phyloP scores from a whole-genome alignment of 2,113 vertebrate species.

The Gymnarchus niloticus region DNA sequence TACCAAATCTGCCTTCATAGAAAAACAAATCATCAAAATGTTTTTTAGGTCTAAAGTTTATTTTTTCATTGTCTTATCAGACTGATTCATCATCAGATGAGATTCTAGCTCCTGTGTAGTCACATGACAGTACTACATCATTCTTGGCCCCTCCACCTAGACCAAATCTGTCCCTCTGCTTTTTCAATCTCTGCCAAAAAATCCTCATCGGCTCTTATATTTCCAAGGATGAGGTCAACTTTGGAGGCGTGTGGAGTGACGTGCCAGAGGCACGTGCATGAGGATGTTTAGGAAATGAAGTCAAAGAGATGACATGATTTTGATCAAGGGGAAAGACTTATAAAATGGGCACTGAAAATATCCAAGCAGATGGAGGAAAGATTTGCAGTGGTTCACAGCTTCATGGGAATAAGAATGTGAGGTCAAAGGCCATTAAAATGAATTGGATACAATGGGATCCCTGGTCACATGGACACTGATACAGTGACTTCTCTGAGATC shows the following conservation, averaged over 20 bases:
- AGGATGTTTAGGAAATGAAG: slow-evolving; percentile 11
- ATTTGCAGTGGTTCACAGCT: slow-evolving; percentile 13
- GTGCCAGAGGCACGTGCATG: neutral
- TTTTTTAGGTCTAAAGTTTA: neutral
- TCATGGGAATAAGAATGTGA: neutral
- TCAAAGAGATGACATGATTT: slow-evolving; percentile 18
- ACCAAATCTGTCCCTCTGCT: neutral
- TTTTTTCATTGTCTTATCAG: neutral
- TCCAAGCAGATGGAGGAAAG: slow-evolving; percentile 18
- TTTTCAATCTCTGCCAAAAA: neutral
- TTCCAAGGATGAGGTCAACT: slow-evolving; percentile 14
- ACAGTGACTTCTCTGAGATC: neutral
- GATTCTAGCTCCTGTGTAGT: neutral
- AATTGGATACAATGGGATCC: neutral
- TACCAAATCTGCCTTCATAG: neutral
- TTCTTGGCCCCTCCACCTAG: neutral
- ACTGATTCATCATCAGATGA: neutral
- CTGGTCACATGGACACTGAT: neutral
- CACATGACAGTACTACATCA: neutral
- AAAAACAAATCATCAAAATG: neutral
- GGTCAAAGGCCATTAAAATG: neutral
- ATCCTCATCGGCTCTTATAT: neutral
- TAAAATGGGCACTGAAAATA: slow-evolving; percentile 10
- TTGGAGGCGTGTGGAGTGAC: neutral
- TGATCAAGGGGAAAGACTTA: slow-evolving; percentile 14